Percentiles rank a stretch among this genome's conserved stretches.
Evolutionary conservation across 2,797 vertebrate genomes (phyloP).

Genomic region (Novumbra hubbsi): DNA sequence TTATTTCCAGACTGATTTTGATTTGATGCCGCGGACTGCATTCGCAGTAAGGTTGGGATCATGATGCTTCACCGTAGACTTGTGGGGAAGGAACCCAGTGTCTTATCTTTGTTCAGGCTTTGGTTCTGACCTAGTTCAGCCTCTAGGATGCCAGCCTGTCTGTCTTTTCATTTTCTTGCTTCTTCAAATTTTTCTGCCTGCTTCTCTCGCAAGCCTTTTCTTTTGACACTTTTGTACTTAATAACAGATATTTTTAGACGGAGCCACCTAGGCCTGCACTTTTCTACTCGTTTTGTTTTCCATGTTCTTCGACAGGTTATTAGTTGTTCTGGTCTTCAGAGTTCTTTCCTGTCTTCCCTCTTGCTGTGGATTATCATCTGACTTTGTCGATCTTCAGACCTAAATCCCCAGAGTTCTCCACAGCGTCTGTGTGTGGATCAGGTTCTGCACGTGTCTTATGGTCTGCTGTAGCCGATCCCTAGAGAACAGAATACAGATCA

Average conservation of each 20-base stretch:
- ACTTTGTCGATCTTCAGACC: no score
- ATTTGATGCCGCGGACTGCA: conserved; percentile 54
- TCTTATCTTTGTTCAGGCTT: conserved; percentile 79
- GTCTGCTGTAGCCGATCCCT: no score
- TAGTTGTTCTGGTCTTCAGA: conserved; percentile 30
- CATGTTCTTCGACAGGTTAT: conserved; percentile 47
- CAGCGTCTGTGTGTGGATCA: background rate
- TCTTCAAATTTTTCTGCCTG: conserved; percentile 22
- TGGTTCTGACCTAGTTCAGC: conserved; percentile 54
- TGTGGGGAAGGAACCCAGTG: conserved; percentile 71
- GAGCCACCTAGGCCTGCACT: conserved; percentile 79
- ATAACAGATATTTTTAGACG: conserved; percentile 81
- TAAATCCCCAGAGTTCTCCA: no score
- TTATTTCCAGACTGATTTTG: conserved; percentile 63
- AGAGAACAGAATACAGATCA: no score
- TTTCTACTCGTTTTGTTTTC: conserved; percentile 67
- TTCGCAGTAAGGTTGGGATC: conserved; percentile 42
- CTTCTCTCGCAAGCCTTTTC: conserved; percentile 34
- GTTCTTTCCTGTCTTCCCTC: conserved; percentile 39
- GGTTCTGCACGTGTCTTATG: background rate
- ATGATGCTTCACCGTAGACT: conserved; percentile 51
- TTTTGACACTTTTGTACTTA: conserved; percentile 77
- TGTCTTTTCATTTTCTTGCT: conserved; percentile 61
- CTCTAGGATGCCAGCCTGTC: conserved; percentile 53
- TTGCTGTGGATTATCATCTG: background rate